These are phyloP conservation scores for Bucco capensis DNA, from an alignment of 2,113 vertebrate species.

Conservation along the genomic window DNA sequence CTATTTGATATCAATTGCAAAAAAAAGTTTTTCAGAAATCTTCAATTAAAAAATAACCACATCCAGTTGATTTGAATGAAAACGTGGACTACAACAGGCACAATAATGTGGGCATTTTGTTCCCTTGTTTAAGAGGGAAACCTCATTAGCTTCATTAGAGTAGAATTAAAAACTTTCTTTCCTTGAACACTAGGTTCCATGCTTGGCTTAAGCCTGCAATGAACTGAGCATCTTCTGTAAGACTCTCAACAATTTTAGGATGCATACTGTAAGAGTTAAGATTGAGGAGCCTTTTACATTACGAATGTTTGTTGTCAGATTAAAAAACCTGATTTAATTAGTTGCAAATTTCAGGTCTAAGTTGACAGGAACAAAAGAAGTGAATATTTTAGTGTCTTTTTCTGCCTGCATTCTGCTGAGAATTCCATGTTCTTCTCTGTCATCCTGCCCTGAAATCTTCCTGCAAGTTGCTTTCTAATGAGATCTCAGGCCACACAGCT, in stretches of 20 bases:
- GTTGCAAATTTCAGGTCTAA: neutral
- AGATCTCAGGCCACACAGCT: neutral
- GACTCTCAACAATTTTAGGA: neutral
- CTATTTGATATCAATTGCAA: neutral
- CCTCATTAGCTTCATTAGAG: neutral
- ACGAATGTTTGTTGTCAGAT: neutral
- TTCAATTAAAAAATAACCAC: neutral
- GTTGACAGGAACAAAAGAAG: neutral
- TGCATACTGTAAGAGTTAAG: neutral
- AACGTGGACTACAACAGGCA: neutral
- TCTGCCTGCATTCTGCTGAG: neutral
- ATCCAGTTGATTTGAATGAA: accelerated
- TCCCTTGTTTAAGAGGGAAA: neutral
- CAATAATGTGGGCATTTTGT: neutral
- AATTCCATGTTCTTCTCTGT: neutral
- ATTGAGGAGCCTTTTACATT: neutral
- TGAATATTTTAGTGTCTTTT: neutral
- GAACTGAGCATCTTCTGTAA: neutral
- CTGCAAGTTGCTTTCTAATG: neutral
- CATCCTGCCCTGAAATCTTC: neutral
- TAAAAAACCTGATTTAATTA: neutral
- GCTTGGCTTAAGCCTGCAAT: neutral
- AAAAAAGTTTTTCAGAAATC: neutral
- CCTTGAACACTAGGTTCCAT: neutral
- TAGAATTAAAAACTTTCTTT: neutral